Base-by-base conservation (phyloP, 1,140 invertebrate genomes). In the Yoshiicerus persimilis region DNA sequence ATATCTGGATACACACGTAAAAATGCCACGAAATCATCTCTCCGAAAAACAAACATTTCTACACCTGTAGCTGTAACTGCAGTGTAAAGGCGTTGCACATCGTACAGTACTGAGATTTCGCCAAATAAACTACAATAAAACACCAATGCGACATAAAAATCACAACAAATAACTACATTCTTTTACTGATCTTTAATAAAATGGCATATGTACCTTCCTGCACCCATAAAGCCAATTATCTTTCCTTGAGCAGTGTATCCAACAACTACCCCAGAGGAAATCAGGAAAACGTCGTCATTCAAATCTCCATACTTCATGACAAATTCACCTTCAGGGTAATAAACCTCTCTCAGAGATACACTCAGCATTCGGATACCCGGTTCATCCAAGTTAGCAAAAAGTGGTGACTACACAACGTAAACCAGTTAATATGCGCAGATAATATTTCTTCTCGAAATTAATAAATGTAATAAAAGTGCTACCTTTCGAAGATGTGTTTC, bases 241-340 rank as follows among this genome's bases (percentile, higher is more conserved):
- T 90, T 77, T 27, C 88, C 88, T 16, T 85, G 64, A 8, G 27
- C 27, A 36, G 75, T 88, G 39, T 90, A 91, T 10, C 66, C 47
- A 0, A 86, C 87, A 1, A 91, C 89, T 25, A 88, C 62, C 9
- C 90, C 90, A 27, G 56, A 88, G 23, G 83, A 66, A 27, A 91
- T 87, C 3, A 91, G 13, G 47, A 88, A 91, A 47, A 91, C 36
- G 30, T 91, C 90, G 39, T 87, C 88, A 70, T 70, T 89, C 6
- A 89, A 38, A 75, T 91, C 89, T 4, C 90, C 90, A 66, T 87
- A 89, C 36, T 88, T 80, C 62, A 90, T 86, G 4, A 91, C 39
- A 47, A 86, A 91, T 86, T 91, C 90, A 6, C 90, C 90, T 88
- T 91, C 90, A 2, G 86, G 62, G 27, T 87, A 87, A 83, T 88